phyloP scores from a whole-genome alignment of 2,888 invertebrate genomes.

The Eustalomyia histrio region DNA sequence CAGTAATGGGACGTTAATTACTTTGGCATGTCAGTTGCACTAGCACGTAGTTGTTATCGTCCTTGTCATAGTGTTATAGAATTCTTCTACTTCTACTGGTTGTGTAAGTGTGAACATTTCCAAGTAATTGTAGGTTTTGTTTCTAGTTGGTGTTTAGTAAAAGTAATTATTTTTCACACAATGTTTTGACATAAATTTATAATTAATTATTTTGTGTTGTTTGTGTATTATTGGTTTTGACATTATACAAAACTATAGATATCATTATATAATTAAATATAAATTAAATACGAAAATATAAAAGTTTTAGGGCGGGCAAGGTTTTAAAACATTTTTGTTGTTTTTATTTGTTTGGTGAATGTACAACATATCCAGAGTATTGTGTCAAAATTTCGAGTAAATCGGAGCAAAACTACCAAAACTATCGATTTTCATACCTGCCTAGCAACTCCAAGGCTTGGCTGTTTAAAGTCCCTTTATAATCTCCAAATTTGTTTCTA shows the following conservation, averaged over 20 bases:
- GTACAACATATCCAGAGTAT: too few relatives aligned
- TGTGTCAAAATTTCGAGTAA: too few relatives aligned
- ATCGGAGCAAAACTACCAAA: too few relatives aligned
- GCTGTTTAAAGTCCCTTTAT: too few relatives aligned
- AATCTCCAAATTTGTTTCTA: too few relatives aligned
- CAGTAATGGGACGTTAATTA: constrained; percentile 79
- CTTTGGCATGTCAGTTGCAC: constrained; percentile 73
- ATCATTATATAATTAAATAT: background rate
- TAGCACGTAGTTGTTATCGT: constrained; percentile 27
- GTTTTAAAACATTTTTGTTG: too few relatives aligned
- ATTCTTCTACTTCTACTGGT: background rate
- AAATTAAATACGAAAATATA: too few relatives aligned
- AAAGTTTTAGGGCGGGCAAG: too few relatives aligned
- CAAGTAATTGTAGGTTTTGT: constrained; percentile 52
- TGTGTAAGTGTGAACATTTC: constrained; percentile 55
- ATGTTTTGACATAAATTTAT: constrained; percentile 63
- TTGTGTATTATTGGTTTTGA: too few relatives aligned
- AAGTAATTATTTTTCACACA: constrained; percentile 55
- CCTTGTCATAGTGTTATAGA: background rate
- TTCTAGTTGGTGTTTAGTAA: constrained; percentile 27
- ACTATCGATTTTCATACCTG: too few relatives aligned
- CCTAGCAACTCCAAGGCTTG: too few relatives aligned
- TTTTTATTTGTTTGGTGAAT: too few relatives aligned
- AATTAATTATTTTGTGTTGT: constrained; percentile 61
- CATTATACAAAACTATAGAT: background rate